Evolutionary conservation across 2,113 vertebrate genomes (phyloP), one percentile per base, ranked within the genome.

Genomic region (Chionomys nivalis): DNA sequence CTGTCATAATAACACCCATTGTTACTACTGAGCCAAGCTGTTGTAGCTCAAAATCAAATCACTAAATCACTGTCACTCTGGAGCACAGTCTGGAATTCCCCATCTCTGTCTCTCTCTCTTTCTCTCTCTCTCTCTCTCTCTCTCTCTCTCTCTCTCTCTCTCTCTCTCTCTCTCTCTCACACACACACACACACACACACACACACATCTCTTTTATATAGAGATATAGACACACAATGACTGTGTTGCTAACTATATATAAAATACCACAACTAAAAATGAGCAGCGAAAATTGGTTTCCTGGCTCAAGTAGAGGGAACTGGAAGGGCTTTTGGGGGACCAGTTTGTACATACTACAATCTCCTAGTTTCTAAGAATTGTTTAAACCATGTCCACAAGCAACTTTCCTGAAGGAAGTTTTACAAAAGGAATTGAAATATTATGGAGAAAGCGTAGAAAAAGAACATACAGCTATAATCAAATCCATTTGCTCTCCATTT

Each of bases 351-450:
- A 39, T 81, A 17, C 8, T 28, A 77, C 17, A 24, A 28, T 42
- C 52, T 91, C 87, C 63, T 3, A 47, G 24, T 72, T n/a, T 19
- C 68, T 36, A 77, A 87, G 33, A 9, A 24, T 68, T 33, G 6
- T 28, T 52, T 73, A 73, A 90, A 70, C 4, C 36, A 75, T 58
- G 19, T 77, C n/a, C 47, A 31, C 19, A 26, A 73, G 87, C 93
- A 83, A 83, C 63, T 75, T 75, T 78, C 23, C n/a, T 58, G 26
- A 58, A 91, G 14, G 82, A 88, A 88, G 13, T 70, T 79, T 47
- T 36, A 75, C 47, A 89, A 87, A 77, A 14, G 28, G 3, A 72
- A n/a, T 75, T 92, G 82, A 91, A 96, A 68, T 72, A 49, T 90
- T 63, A 39, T 83, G 7, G 39, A 4, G 16, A 66, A 79, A 24